These are phyloP conservation scores for Balanococcus diminutus DNA, from an alignment of 2,888 invertebrate species.

Conservation along the genomic window DNA sequence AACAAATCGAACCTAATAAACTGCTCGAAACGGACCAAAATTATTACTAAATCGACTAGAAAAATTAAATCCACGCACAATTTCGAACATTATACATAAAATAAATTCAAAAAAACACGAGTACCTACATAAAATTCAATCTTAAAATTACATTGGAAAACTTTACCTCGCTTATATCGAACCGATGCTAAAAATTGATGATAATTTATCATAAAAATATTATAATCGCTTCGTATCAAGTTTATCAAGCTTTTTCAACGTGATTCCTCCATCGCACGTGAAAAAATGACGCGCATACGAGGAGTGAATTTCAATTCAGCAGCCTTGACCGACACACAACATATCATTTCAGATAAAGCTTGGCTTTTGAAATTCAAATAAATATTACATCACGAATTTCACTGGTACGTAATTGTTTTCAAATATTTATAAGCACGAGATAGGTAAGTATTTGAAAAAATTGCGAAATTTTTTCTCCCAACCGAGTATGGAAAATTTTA, in stretches of 20 bases:
- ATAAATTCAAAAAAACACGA: too few species aligned
- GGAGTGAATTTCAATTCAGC: not conserved
- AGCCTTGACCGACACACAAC: not conserved
- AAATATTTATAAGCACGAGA: not conserved
- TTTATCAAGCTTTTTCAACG: not conserved
- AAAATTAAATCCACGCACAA: too few species aligned
- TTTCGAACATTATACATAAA: too few species aligned
- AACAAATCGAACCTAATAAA: too few species aligned
- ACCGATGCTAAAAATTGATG: not conserved
- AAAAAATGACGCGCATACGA: not conserved
- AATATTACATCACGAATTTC: not conserved
- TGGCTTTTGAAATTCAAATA: not conserved
- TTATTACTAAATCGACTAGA: too few species aligned
- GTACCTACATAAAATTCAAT: too few species aligned
- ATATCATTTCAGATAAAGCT: not conserved
- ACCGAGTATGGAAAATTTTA: not conserved
- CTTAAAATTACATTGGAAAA: not conserved
- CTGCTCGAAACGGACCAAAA: too few species aligned
- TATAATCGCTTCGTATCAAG: not conserved
- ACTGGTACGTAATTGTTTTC: not conserved
- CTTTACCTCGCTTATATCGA: not conserved
- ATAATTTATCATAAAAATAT: not conserved
- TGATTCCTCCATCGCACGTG: not conserved
- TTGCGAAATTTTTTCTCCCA: not conserved
- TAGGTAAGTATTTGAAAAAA: not conserved